These are phyloP conservation scores for Ceratosolen solmsi DNA, from an alignment of 1,140 invertebrate species.

Conservation along the genomic window DNA sequence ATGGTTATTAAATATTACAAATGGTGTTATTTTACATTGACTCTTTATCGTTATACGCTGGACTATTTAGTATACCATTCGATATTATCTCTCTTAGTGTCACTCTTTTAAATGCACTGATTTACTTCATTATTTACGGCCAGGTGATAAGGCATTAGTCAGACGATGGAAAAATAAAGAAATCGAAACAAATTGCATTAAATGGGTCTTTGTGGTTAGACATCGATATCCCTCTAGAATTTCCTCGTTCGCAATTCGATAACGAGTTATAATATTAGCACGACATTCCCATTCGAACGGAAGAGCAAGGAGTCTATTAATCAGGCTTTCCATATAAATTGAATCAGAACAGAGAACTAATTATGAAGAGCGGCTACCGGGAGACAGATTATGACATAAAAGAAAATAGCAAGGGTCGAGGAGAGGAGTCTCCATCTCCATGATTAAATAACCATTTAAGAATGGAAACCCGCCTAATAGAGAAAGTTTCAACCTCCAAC, in stretches of 20 bases:
- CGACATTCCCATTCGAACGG: constrained; percentile 24
- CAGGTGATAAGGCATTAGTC: neutral
- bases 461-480: constrained; percentile 32
- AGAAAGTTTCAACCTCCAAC: constrained; percentile 29
- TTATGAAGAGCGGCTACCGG: constrained; percentile 23
- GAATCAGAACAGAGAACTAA: constrained; percentile 39
- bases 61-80: too few relatives aligned
- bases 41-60: too few relatives aligned
- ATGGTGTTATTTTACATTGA: too few relatives aligned
- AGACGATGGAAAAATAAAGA: constrained; percentile 8
- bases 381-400: neutral
- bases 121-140: neutral
- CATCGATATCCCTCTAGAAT: neutral
- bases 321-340: constrained; percentile 23
- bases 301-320: constrained; percentile 19
- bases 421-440: constrained; percentile 3
- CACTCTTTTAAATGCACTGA: neutral
- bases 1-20: too few relatives aligned
- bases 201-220: neutral
- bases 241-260: neutral
- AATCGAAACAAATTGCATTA: constrained; percentile 7
- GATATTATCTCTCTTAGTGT: neutral
- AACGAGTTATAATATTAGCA: constrained; percentile 26
- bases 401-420: neutral
- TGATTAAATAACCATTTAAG: constrained; percentile 50